Base-by-base conservation (phyloP, 64 coral and sea anemone species). In the Exaiptasia diaphana region DNA sequence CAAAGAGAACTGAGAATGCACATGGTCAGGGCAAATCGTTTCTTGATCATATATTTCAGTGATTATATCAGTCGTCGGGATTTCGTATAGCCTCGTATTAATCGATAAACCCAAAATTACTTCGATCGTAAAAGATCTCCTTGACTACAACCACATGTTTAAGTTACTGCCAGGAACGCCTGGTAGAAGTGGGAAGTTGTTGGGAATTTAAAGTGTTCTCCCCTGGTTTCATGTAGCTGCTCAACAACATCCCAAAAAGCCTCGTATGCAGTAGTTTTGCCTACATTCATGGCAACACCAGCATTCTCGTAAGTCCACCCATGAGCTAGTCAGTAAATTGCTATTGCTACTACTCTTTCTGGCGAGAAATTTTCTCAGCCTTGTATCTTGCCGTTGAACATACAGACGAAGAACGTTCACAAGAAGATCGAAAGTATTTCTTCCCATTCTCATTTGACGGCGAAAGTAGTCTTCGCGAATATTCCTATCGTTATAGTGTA, bases 311-410 rank as follows among this genome's bases (percentile, higher is more conserved):
- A 86, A 9, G 72, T 33, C 1, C 71, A 53, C 17, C 83, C 83
- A 32, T 65, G 58, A 0, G 82, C 55, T 22, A 86, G 48, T 28
- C 68, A 28, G 48, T 86, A 86, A 1, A 86, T 39, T 77, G 57
- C 83, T 14, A 86, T 65, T 9, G 56, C 83, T 28, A 86, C 25
- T 0, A 86, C 83, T 76, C 65, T 86, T 11, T 86, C 58, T n/a
- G 71, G 40, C 18, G 30, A 32, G 12, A 86, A 64, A 86, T 20
- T 86, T 76, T 46, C 83, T 30, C 1, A 86, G 75, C 50, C 71
- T 64, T 15, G 70, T 86, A 43, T 86, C 38, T 44, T 86, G 38
- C 53, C 83, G 74, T 64, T 63, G 54, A 11, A 86, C 23, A 50
- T 4, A 27, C 4, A 71, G 55, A 3, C 55, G 23, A 31, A 76